These are phyloP conservation scores for Apotomis turbidana DNA, from an alignment of 2,888 invertebrate genomes.

Conservation along the genomic window DNA sequence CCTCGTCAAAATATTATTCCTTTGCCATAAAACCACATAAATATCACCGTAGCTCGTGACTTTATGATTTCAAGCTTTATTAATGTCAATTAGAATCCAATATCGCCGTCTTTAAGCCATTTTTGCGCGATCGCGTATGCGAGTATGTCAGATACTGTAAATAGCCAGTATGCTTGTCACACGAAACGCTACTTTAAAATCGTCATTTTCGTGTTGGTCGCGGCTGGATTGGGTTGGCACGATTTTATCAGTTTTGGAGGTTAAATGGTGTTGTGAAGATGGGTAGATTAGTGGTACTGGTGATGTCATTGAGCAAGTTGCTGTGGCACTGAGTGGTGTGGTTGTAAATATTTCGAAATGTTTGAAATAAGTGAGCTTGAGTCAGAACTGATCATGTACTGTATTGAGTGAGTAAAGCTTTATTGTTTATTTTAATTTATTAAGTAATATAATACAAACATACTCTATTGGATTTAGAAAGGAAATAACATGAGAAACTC, in stretches of 20 bases:
- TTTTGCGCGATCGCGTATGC: constrained; percentile 25
- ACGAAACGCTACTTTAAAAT: constrained; percentile 12
- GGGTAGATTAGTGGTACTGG: constrained; percentile 4
- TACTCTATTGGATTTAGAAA: too few relatives aligned
- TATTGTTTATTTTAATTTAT: background rate
- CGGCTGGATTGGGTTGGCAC: constrained; percentile 5
- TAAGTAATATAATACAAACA: too few relatives aligned
- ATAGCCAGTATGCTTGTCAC: constrained; percentile 17
- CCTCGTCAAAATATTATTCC: constrained; percentile 19
- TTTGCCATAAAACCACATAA: background rate
- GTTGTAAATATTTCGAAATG: constrained; percentile 13
- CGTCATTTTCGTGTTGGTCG: background rate
- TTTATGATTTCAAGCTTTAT: constrained; percentile 8
- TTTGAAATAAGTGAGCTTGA: constrained; percentile 1
- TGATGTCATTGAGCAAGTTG: constrained; percentile 28
- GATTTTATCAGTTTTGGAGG: constrained; percentile 34
- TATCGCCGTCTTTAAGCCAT: constrained; percentile 17
- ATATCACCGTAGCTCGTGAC: background rate
- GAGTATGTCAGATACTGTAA: constrained; percentile 35
- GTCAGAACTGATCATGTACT: constrained; percentile 8
- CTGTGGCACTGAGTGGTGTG: background rate
- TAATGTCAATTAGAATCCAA: constrained; percentile 12
- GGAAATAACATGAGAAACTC: too few relatives aligned
- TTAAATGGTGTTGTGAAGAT: constrained; percentile 32
- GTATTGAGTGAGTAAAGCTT: constrained; percentile 12